Conservation (phyloP, 1,140 invertebrate genomes). For the Zaprionus nigranus region DNA sequence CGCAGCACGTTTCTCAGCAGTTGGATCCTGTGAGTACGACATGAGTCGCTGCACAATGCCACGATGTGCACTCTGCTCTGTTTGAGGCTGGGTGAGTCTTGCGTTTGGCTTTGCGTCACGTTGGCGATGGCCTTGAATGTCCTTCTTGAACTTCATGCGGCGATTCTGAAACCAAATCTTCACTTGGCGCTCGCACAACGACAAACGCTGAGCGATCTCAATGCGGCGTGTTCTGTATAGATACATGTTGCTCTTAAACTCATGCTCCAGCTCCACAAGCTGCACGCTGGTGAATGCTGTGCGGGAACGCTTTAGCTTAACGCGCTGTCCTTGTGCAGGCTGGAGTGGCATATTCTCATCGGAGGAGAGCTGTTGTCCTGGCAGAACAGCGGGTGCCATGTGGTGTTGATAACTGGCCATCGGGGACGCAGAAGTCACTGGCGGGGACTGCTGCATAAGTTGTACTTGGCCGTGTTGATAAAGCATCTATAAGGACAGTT, state of each 20-base stretch:
- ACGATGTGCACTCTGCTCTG: slow-evolving; percentile 71
- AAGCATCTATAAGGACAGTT: slow-evolving; percentile 39
- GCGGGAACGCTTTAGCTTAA: slow-evolving; percentile 85
- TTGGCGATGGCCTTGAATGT: slow-evolving; percentile 66
- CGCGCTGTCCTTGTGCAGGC: slow-evolving; percentile 55
- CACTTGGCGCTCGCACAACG: slow-evolving; percentile 93
- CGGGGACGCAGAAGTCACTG: not conserved
- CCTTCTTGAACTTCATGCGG: slow-evolving; percentile 82
- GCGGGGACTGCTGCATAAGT: slow-evolving; percentile 28
- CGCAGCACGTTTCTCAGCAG: slow-evolving; percentile 37
- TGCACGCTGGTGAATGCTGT: slow-evolving; percentile 94
- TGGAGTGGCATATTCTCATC: slow-evolving; percentile 68
- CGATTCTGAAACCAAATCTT: slow-evolving; percentile 92
- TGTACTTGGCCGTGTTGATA: slow-evolving; percentile 47
- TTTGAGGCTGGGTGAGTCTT: slow-evolving; percentile 61
- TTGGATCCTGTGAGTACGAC: slow-evolving; percentile 81
- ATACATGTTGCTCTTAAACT: slow-evolving; percentile 89
- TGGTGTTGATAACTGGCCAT: slow-evolving; percentile 45
- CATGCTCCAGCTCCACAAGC: slow-evolving; percentile 87
- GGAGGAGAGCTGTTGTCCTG: slow-evolving; percentile 64
- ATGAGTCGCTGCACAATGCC: slow-evolving; percentile 77
- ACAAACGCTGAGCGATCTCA: slow-evolving; percentile 90
- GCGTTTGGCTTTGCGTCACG: slow-evolving; percentile 41
- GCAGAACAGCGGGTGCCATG: slow-evolving; percentile 24
- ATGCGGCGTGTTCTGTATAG: slow-evolving; percentile 92